Base-by-base conservation (phyloP, 2,888 invertebrate species). In the Blomia tropicalis region DNA sequence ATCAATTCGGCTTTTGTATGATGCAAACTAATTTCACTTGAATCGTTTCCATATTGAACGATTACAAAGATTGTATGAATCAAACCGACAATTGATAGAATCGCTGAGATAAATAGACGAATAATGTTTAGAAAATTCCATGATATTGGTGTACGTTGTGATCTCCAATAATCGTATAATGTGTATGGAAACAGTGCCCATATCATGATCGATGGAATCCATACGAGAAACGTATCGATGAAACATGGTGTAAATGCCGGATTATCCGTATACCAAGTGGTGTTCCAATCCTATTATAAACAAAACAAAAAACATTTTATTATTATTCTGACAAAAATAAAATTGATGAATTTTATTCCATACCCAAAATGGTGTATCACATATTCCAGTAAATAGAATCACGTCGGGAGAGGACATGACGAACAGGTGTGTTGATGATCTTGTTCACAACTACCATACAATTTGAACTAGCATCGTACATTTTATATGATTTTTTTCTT, bases 231-330 rank as follows among this genome's bases (percentile, higher is more conserved):
- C 0, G 93, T 92, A 73, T 85, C 84, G 76, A 92, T 85, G 74
- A 95, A 92, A 75, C 95, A 96, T 72, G 80, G 80, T 66, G 92
- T 87, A 68, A 95, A 79, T 72, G 87, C 84, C 36, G 91, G 95
- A 73, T 83, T 79, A 5, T 80, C 77, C 19, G 92, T 84, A 68
- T 71, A 63, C 90, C 90, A 90, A 62, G 87, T 81, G 69, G 82
- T 71, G 68, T 81, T 79, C 67, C 75, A 72, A 76, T 90, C 83
- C 93, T 56, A 31, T 22, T 25, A 27, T 7, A 47, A 19, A 14
- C 14, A 27, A 19, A 27, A 25, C 5, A 47, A 47, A 47, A 19
- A 41, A 41, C 14, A 17, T 41, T 17, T n/a, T 19, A 27, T 25
- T 25, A 47, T 7, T 19, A 27, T 47, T 47, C 51, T 25, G 51